A percentile compares a stretch with the other conserved stretches of the same genome.
phyloP scores from a whole-genome alignment of 2,797 vertebrate genomes.

The Poecile montanus region DNA sequence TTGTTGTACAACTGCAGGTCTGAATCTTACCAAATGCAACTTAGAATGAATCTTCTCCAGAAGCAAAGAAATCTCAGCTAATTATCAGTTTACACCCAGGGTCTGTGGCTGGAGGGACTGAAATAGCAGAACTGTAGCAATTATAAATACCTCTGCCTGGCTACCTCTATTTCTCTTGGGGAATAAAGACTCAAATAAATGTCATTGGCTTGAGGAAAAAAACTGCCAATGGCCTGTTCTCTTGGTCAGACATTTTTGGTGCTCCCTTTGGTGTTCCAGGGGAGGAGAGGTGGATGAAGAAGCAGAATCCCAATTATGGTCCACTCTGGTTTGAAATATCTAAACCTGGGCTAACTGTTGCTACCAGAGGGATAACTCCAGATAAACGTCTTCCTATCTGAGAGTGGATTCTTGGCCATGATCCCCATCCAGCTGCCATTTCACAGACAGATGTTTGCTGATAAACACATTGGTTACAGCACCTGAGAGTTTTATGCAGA shows the following conservation, averaged over 20 bases:
- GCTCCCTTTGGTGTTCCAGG: background rate
- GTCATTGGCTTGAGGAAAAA: background rate
- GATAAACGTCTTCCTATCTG: background rate
- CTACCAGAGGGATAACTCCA: background rate
- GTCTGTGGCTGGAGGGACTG: background rate
- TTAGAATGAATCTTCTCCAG: background rate
- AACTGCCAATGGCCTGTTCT: slow-evolving; percentile 1
- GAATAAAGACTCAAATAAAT: slow-evolving; percentile 26
- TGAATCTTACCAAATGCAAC: background rate
- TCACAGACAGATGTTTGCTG: background rate
- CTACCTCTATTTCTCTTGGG: background rate
- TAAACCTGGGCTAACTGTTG: background rate
- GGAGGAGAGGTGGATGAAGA: background rate
- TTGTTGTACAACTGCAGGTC: background rate
- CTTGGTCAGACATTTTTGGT: background rate
- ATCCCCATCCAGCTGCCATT: background rate
- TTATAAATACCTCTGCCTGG: background rate
- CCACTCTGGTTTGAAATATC: background rate
- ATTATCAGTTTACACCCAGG: background rate
- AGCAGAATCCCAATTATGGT: background rate
- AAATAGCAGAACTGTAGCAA: background rate
- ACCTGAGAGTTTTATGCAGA: background rate
- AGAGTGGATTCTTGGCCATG: background rate
- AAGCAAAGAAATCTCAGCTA: background rate
- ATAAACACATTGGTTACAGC: background rate